phyloP scores from a whole-genome alignment of 2,113 vertebrate species.

The Onychorhynchus coronatus region DNA sequence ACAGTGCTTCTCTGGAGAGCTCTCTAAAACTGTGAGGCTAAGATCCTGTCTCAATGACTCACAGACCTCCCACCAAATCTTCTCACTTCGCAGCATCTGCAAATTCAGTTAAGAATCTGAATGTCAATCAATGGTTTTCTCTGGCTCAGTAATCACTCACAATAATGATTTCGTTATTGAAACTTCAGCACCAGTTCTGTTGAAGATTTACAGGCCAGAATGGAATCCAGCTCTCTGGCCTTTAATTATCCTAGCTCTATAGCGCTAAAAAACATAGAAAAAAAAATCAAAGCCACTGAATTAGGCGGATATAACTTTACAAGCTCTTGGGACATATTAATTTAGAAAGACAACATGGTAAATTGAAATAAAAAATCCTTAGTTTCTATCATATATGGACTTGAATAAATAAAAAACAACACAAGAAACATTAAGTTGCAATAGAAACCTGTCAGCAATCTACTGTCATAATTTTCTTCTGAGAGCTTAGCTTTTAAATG shows the following conservation, averaged over 20 bases:
- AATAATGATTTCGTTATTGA: constrained; percentile 63
- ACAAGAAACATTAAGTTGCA: background rate
- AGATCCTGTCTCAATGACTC: background rate
- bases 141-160: constrained; percentile 65
- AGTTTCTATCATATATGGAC: background rate
- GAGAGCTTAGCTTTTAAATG: background rate
- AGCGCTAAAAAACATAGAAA: background rate
- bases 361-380: background rate
- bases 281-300: background rate
- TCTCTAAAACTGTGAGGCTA: constrained; percentile 10
- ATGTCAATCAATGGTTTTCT: constrained; percentile 60
- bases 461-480: background rate
- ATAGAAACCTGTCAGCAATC: background rate
- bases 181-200: constrained; percentile 49
- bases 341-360: background rate
- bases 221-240: constrained; percentile 34
- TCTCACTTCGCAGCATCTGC: constrained; percentile 47
- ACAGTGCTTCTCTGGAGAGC: background rate
- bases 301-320: background rate
- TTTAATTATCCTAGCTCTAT: constrained; percentile 44
- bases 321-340: background rate
- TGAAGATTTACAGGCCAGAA: constrained; percentile 59
- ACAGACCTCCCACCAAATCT: constrained; percentile 54
- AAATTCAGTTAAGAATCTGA: constrained; percentile 58
- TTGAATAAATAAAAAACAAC: constrained; percentile 6